Percentiles rank a stretch among this genome's conserved stretches.
Conservation (phyloP, 2,113 vertebrate species). For the Pollimyrus isidori region DNA sequence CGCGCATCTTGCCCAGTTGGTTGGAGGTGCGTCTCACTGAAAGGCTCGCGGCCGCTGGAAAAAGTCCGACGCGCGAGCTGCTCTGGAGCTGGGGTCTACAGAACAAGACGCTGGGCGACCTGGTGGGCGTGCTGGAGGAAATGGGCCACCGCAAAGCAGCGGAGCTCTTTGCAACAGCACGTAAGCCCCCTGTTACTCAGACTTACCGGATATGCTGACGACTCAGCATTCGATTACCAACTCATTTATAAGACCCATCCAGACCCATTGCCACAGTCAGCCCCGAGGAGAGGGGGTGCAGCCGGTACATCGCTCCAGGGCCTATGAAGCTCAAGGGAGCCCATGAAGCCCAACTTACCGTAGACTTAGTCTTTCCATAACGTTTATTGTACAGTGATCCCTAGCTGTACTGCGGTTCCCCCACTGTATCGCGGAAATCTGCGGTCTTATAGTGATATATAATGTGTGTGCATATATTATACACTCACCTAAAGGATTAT, state of each 20-base stretch:
- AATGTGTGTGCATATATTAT: too few species aligned
- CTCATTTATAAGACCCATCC: too few species aligned
- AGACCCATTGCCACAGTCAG: neutral
- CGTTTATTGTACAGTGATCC: too few species aligned
- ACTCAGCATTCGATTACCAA: neutral
- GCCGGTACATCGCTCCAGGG: too few species aligned
- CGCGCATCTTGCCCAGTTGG: conserved; percentile 53
- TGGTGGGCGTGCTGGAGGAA: conserved; percentile 54
- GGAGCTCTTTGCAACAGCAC: conserved; percentile 46
- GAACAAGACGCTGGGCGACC: conserved; percentile 62
- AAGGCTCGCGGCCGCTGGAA: conserved; percentile 53
- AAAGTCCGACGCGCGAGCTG: conserved; percentile 63
- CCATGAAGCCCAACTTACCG: too few species aligned
- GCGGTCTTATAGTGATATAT: too few species aligned
- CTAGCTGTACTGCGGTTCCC: too few species aligned
- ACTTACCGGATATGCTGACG: neutral
- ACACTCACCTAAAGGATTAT: too few species aligned
- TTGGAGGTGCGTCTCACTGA: conserved; percentile 60
- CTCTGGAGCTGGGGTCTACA: conserved; percentile 71
- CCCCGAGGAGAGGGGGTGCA: too few species aligned
- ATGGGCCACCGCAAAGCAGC: conserved; percentile 64
- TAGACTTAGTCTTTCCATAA: too few species aligned
- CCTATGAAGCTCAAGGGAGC: too few species aligned
- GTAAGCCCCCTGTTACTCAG: conserved; percentile 14
- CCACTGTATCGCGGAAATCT: too few species aligned